Conservation (phyloP, 2,888 invertebrate species). For the Formica aserva region DNA sequence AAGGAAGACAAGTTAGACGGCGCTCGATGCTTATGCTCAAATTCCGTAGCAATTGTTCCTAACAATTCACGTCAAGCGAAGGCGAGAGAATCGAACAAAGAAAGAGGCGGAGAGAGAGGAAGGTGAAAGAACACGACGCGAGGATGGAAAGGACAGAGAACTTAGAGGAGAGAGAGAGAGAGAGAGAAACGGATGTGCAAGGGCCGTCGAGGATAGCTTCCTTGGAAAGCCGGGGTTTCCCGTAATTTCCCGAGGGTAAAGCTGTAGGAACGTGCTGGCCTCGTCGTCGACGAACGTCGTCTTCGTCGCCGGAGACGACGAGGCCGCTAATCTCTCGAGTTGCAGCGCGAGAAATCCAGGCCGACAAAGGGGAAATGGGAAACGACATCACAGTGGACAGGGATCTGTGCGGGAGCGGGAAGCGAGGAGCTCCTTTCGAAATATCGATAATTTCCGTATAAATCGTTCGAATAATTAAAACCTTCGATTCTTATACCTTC, state of each 20-base stretch:
- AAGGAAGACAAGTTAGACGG: conserved; percentile 37
- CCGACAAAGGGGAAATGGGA: conserved; percentile 65
- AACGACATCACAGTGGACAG: conserved; percentile 48
- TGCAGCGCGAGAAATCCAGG: conserved; percentile 67
- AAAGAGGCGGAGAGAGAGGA: neutral
- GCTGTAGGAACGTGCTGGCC: conserved; percentile 72
- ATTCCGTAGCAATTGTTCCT: conserved; percentile 42
- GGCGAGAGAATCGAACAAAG: conserved; percentile 20
- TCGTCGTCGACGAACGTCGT: conserved; percentile 58
- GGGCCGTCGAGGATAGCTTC: conserved; percentile 63
- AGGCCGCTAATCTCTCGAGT: conserved; percentile 74
- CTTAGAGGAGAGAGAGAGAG: conserved; percentile 7
- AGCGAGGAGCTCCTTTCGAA: neutral
- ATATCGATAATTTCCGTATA: conserved; percentile 42
- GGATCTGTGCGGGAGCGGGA: neutral
- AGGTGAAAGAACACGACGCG: conserved; percentile 40
- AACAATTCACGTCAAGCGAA: conserved; percentile 38
- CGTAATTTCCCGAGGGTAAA: conserved; percentile 80
- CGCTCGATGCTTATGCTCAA: conserved; percentile 36
- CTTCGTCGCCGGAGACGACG: conserved; percentile 60
- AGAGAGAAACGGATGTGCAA: conserved; percentile 43
- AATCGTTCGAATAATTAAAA: neutral
- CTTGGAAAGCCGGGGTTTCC: conserved; percentile 67
- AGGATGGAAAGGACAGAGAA: conserved; percentile 38
- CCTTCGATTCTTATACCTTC: conserved; percentile 2